These are phyloP conservation scores for Esperia sulphurella DNA, from an alignment of 2,888 invertebrate species.

Conservation along the genomic window DNA sequence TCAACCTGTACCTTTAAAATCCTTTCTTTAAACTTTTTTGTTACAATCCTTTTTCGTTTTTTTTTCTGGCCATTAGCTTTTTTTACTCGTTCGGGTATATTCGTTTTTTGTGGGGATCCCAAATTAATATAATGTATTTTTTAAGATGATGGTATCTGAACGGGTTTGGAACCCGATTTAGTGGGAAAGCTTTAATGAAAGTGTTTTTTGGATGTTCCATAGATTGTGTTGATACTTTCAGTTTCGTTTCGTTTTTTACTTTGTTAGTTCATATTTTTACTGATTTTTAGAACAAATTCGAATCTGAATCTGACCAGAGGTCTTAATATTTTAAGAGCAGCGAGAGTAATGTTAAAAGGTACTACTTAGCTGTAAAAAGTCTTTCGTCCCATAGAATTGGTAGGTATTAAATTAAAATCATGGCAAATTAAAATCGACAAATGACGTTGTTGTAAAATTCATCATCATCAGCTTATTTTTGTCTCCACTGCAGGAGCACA, in stretches of 20 bases:
- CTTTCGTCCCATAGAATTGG: no score
- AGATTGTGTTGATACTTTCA: constrained; percentile 56
- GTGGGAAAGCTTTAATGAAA: constrained; percentile 74
- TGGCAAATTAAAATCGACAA: no score
- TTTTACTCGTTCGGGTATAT: constrained; percentile 64
- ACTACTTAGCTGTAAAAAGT: no score
- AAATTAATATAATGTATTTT: constrained; percentile 76
- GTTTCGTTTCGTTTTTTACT: constrained; percentile 40
- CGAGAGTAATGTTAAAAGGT: no score
- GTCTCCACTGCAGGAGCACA: no score
- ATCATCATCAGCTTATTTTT: no score
- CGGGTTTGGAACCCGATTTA: constrained; percentile 50
- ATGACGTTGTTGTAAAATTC: no score
- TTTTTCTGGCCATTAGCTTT: constrained; percentile 75
- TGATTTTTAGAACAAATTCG: no score
- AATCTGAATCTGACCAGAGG: no score
- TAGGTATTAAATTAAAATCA: no score
- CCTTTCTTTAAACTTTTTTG: constrained; percentile 58
- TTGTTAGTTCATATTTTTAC: no score
- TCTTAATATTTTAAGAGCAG: no score
- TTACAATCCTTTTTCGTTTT: constrained; percentile 65
- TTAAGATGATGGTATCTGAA: constrained; percentile 54
- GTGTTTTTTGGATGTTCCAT: constrained; percentile 55
- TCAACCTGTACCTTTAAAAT: constrained; percentile 60
- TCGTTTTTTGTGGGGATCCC: constrained; percentile 76